Evolutionary conservation across 1,140 invertebrate genomes (phyloP).

Genomic region (Drosophila kurseongensis): DNA sequence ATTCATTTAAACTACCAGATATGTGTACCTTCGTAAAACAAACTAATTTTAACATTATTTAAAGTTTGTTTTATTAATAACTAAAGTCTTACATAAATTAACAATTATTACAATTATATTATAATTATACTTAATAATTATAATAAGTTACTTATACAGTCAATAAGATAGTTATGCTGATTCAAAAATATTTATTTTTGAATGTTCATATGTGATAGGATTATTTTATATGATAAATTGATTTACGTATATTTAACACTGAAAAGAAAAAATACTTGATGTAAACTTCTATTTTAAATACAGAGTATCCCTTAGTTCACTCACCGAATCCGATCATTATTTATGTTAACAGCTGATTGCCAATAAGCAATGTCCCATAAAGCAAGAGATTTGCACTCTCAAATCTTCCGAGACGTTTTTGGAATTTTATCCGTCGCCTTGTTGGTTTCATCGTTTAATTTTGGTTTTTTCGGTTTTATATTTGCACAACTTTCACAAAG

Average conservation of each 20-base stretch:
- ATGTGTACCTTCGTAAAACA: neutral
- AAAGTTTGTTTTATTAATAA: neutral
- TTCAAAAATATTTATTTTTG: too few species aligned
- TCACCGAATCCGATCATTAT: slow-evolving; percentile 1
- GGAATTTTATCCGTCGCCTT: slow-evolving; percentile 37
- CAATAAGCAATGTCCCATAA: slow-evolving; percentile 46
- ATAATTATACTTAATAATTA: too few species aligned
- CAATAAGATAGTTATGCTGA: too few species aligned
- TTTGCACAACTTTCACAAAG: slow-evolving; percentile 75
- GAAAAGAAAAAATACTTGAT: too few species aligned
- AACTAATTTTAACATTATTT: neutral
- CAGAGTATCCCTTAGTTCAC: slow-evolving; percentile 11
- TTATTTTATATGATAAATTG: too few species aligned
- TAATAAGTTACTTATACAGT: too few species aligned
- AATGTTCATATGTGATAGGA: too few species aligned
- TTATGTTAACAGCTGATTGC: slow-evolving; percentile 48
- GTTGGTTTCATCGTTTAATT: slow-evolving; percentile 24
- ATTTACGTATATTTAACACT: too few species aligned
- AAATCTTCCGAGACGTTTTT: slow-evolving; percentile 42
- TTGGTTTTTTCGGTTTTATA: slow-evolving; percentile 28
- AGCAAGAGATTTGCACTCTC: slow-evolving; percentile 47
- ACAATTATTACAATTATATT: too few species aligned
- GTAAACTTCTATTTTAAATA: neutral
- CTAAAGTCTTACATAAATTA: too few species aligned
- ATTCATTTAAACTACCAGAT: neutral